Percentiles rank a stretch among this genome's conserved stretches.
phyloP scores from a whole-genome alignment of 2,113 vertebrate genomes.

The Hyla sarda region DNA sequence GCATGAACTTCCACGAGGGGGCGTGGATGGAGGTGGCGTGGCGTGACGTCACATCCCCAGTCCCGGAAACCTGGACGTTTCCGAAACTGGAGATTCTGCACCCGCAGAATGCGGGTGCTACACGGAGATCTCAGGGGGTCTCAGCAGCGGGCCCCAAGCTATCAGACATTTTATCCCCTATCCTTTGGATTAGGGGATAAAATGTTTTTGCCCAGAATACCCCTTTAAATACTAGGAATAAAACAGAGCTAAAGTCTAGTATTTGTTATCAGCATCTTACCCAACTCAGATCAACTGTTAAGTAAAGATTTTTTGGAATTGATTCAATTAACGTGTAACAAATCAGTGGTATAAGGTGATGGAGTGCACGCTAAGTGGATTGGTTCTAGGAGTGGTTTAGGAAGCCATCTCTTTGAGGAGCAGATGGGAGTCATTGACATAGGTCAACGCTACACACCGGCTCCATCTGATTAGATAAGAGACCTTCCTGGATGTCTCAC shows the following conservation, averaged over 20 bases:
- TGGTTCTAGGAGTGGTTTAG: not conserved
- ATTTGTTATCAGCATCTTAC: not conserved
- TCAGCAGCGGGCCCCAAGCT: too few species aligned
- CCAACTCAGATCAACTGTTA: not conserved
- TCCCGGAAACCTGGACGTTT: too few species aligned
- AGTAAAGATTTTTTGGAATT: not conserved
- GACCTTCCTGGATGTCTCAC: not conserved
- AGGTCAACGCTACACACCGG: not conserved
- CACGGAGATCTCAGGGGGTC: too few species aligned
- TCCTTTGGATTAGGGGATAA: too few species aligned
- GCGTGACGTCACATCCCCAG: too few species aligned
- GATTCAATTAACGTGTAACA: conserved; percentile 29
- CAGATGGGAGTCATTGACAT: conserved; percentile 22
- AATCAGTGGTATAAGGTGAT: conserved; percentile 21
- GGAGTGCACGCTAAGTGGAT: conserved; percentile 14
- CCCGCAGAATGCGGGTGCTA: too few species aligned
- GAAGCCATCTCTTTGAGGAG: not conserved
- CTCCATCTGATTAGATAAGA: conserved; percentile 21
- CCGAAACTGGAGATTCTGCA: too few species aligned
- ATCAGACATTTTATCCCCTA: too few species aligned
- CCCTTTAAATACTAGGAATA: not conserved
- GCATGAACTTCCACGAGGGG: too few species aligned
- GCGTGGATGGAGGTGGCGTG: too few species aligned
- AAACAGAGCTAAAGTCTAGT: not conserved
- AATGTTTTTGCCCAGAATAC: too few species aligned